Conservation (phyloP, 1,140 invertebrate species). For the Bombus ignitus region DNA sequence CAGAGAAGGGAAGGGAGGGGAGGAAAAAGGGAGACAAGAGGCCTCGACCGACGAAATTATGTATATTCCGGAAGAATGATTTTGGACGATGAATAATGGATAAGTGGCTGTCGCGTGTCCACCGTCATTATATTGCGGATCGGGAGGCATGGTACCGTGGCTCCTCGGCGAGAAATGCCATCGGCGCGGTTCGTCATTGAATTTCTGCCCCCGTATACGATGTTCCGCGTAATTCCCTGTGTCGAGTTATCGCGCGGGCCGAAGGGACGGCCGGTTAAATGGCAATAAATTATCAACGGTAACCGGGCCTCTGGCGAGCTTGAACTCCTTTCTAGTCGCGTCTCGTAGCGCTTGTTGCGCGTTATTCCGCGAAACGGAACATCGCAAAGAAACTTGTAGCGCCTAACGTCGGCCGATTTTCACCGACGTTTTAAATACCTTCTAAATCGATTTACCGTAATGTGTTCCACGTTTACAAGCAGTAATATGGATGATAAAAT, state of each 20-base stretch:
- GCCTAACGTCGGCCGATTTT: background rate
- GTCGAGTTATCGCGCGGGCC: slow-evolving; percentile 58
- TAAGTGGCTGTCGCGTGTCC: slow-evolving; percentile 79
- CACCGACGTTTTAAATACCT: background rate
- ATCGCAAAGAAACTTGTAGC: background rate
- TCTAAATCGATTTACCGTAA: no score
- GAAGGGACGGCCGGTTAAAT: slow-evolving; percentile 58
- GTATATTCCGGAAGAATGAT: slow-evolving; percentile 74
- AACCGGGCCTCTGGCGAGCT: slow-evolving; percentile 8
- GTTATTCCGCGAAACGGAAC: slow-evolving; percentile 40
- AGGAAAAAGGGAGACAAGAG: background rate
- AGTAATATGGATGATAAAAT: background rate
- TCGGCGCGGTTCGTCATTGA: slow-evolving; percentile 62
- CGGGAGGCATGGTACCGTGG: slow-evolving; percentile 27
- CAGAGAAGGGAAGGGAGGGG: background rate
- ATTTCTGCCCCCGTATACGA: slow-evolving; percentile 60
- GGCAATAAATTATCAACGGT: slow-evolving; percentile 64
- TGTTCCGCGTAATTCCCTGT: slow-evolving; percentile 65
- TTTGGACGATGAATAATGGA: slow-evolving; percentile 79
- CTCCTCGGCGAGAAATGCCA: slow-evolving; percentile 23
- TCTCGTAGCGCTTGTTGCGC: slow-evolving; percentile 11
- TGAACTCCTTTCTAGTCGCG: slow-evolving; percentile 54
- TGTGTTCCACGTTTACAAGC: background rate
- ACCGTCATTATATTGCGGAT: slow-evolving; percentile 75
- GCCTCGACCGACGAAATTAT: slow-evolving; percentile 63